Evolutionary conservation across 2,888 invertebrate species (phyloP).

Genomic region (Sericinus montela): DNA sequence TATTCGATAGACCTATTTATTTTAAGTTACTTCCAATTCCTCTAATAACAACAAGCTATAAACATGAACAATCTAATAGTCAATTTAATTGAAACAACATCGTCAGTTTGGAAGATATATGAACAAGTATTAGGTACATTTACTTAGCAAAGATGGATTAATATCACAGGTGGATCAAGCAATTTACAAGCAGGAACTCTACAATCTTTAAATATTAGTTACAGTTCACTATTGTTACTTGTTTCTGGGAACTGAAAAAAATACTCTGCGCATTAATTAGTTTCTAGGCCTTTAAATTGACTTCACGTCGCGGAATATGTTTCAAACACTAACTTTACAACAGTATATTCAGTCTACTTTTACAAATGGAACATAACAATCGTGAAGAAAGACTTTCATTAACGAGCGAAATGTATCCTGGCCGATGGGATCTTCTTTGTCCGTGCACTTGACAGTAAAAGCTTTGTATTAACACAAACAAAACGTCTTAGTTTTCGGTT

Average conservation of each 20-base stretch:
- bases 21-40: constrained; percentile 31
- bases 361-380: constrained; percentile 44
- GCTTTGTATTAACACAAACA: constrained; percentile 78
- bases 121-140: constrained; percentile 40
- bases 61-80: constrained; percentile 54
- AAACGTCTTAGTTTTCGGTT: constrained; percentile 72
- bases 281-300: constrained; percentile 61
- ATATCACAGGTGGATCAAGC: constrained; percentile 75
- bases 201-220: constrained; percentile 42
- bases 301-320: constrained; percentile 62
- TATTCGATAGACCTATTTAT: constrained; percentile 28
- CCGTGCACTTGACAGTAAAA: constrained; percentile 75
- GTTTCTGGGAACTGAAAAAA: constrained; percentile 37
- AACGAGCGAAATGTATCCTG: constrained; percentile 45
- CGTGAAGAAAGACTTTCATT: constrained; percentile 46
- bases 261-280: constrained; percentile 32
- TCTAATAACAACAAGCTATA: constrained; percentile 37
- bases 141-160: constrained; percentile 46
- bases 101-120: constrained; percentile 45
- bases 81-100: constrained; percentile 43
- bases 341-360: constrained; percentile 44
- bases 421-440: constrained; percentile 68
- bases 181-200: constrained; percentile 74
- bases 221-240: constrained; percentile 36
- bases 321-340: constrained; percentile 48